Evolutionary conservation across 2,888 invertebrate genomes (phyloP).

Genomic region (Baronia brevicornis): DNA sequence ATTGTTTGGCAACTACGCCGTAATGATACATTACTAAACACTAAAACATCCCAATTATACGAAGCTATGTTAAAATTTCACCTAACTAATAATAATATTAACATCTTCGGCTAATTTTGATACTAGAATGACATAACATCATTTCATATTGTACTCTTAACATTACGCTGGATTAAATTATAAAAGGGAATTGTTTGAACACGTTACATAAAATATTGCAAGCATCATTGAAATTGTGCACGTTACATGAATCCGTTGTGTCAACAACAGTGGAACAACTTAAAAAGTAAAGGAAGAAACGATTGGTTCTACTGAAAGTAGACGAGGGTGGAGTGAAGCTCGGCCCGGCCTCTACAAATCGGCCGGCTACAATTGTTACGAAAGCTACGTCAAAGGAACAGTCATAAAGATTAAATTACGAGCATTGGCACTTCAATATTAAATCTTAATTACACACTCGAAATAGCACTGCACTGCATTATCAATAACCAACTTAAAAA

Average conservation of each 20-base stretch:
- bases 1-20: constrained; percentile 61
- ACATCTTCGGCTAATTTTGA: constrained; percentile 77
- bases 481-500: constrained; percentile 77
- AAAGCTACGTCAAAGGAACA: constrained; percentile 65
- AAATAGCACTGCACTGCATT: constrained; percentile 76
- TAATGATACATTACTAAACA: constrained; percentile 67
- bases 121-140: constrained; percentile 76
- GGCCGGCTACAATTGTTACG: constrained; percentile 34
- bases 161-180: constrained; percentile 70
- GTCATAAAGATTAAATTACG: constrained; percentile 73
- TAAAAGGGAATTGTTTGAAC: constrained; percentile 59
- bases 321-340: constrained; percentile 29
- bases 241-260: constrained; percentile 55
- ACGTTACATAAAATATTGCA: constrained; percentile 71
- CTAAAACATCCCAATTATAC: constrained; percentile 76
- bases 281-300: constrained; percentile 45
- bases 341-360: constrained; percentile 16
- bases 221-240: constrained; percentile 76
- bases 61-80: constrained; percentile 75
- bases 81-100: constrained; percentile 74
- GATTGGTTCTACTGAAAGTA: constrained; percentile 59
- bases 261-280: constrained; percentile 47
- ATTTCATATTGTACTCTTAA: constrained; percentile 77
- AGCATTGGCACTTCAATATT: constrained; percentile 77
- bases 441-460: constrained; percentile 73